Evolutionary conservation across 1,140 invertebrate genomes (phyloP), one percentile per base, ranked within the genome.

Genomic region (Capitella teleta): DNA sequence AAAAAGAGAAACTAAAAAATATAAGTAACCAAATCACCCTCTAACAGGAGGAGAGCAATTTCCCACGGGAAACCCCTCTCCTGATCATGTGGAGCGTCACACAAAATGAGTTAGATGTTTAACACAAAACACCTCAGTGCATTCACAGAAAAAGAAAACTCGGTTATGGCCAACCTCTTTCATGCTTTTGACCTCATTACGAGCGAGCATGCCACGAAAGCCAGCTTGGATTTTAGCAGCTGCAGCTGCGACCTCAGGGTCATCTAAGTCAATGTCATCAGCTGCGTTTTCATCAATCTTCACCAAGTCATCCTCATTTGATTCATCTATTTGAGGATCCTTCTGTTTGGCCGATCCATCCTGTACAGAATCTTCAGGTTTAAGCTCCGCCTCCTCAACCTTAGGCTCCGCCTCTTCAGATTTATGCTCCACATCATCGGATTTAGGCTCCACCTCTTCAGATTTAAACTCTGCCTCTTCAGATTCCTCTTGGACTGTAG

Each of bases 171-270:
- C 38, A 1, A 5, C 30, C 19, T 19, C 26, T 12, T 18, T 25
- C 30, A 28, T 12, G 14, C 36, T 5, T n/a, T 47, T 38, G 16
- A 30, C 8, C 26, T 32, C 3, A 23, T 47, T 47, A 14, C 52
- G 32, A 38, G 32, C 30, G 18, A 8, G 2, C 47, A 53, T 49
- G 16, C 52, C 52, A 26, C 34, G 37, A 26, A 43, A 37, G 12
- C 47, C 47, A 2, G 47, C 52, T 61, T 80, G 78, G 36, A 80
- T 79, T 57, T 76, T 78, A 2, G 75, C 77, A 0, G 78, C 79
- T 0, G 78, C 78, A 23, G 71, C 67, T 10, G 70, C 66, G 12
- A 93, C 75, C 60, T 92, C 88, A 4, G 76, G 77, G 60, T 79
- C 77, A 51, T 74, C 74, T 8, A 63, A 53, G 51, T 66, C 64